A percentile compares a stretch with the other conserved stretches of the same genome.
Conservation (phyloP, 2,797 vertebrate genomes). For the Falco rusticolus region DNA sequence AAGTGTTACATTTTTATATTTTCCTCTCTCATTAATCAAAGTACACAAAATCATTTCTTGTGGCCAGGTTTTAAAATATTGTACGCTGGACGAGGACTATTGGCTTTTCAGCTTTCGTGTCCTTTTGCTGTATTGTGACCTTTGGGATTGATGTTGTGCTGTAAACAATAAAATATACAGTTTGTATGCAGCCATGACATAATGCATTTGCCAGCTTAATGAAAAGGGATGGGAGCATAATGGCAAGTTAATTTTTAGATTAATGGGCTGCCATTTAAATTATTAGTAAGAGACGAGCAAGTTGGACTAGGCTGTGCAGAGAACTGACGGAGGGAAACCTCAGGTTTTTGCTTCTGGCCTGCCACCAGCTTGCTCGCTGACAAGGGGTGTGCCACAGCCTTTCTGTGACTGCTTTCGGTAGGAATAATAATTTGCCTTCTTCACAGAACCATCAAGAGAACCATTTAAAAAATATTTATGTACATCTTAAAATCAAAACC, state of each 20-base stretch:
- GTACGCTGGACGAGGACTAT: neutral
- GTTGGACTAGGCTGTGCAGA: neutral
- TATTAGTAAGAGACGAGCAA: neutral
- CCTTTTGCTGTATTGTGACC: neutral
- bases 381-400: neutral
- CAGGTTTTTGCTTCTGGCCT: neutral
- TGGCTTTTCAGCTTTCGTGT: neutral
- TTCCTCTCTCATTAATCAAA: neutral
- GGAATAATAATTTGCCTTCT: neutral
- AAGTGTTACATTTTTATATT: neutral
- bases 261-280: neutral
- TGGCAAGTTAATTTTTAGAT: constrained; percentile 11
- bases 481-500: neutral
- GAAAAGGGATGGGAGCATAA: neutral
- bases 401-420: neutral
- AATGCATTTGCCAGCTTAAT: neutral
- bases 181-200: neutral
- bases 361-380: fast-evolving
- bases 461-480: neutral
- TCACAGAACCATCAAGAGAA: neutral
- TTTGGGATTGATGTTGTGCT: neutral
- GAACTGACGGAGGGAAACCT: neutral
- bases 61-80: neutral
- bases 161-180: neutral
- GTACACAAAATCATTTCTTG: neutral